Percentiles rank a stretch among this genome's conserved stretches.
These are phyloP conservation scores for Pristionchus exspectatus DNA, from an alignment of 2,888 invertebrate species.

Conservation along the genomic window DNA sequence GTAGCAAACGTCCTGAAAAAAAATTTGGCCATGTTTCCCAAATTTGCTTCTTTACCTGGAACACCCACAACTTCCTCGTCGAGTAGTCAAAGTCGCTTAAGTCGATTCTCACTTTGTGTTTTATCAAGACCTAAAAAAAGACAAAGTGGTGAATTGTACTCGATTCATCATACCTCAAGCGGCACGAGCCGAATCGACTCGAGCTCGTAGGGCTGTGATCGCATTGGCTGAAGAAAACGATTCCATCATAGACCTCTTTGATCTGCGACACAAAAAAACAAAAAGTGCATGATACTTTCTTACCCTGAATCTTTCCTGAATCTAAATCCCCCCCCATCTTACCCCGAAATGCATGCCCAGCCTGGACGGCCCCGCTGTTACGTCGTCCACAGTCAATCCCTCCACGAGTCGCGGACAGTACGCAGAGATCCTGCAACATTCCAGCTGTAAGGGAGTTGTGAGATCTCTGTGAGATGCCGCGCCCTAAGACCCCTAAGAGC, in stretches of 20 bases:
- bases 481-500: too few species aligned
- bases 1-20: not conserved
- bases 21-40: too few species aligned
- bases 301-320: too few species aligned
- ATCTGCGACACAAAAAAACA: not conserved
- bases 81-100: not conserved
- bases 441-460: too few species aligned
- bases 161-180: not conserved
- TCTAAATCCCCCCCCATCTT: too few species aligned
- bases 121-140: not conserved
- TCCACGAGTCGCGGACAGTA: not conserved
- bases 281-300: too few species aligned
- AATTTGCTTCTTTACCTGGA: not conserved
- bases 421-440: not conserved
- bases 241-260: too few species aligned
- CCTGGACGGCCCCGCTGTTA: not conserved
- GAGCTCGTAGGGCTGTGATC: not conserved
- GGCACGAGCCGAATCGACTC: not conserved
- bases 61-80: not conserved
- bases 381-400: not conserved
- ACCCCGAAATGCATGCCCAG: not conserved
- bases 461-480: too few species aligned
- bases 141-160: too few species aligned
- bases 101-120: not conserved
- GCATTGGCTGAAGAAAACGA: not conserved